phyloP scores from a whole-genome alignment of 2,888 invertebrate genomes.

The Drosophila kambysellisi region DNA sequence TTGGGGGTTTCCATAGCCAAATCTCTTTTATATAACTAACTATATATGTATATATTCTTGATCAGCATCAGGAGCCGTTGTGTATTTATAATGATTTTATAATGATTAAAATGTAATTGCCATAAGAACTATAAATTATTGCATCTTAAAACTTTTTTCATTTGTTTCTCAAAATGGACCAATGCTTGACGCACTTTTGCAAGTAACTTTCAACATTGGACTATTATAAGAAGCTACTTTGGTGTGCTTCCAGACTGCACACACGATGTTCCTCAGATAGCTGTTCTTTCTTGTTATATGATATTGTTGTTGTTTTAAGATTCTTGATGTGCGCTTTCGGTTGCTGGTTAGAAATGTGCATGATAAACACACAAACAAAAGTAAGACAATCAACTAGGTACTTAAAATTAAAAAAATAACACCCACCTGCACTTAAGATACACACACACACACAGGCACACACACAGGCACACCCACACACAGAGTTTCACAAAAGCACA shows the following conservation, averaged over 20 bases:
- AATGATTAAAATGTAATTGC: not conserved
- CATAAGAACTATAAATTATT: not conserved
- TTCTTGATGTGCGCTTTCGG: conserved; percentile 7
- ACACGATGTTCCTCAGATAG: not conserved
- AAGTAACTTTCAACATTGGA: not conserved
- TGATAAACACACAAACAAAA: conserved; percentile 44
- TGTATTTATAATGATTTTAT: not conserved
- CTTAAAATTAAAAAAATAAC: conserved; percentile 13
- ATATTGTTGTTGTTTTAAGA: not conserved
- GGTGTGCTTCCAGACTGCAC: too few species aligned
- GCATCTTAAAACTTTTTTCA: not conserved
- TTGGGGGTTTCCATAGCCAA: conserved; percentile 2
- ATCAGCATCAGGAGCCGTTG: not conserved
- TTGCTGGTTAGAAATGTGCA: conserved; percentile 34
- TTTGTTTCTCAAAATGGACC: too few species aligned
- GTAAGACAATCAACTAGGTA: conserved; percentile 35
- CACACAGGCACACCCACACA: not conserved
- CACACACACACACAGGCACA: not conserved
- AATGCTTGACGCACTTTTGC: too few species aligned
- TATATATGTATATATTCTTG: not conserved
- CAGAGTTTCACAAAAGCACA: not conserved
- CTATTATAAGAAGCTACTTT: too few species aligned
- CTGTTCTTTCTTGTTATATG: not conserved
- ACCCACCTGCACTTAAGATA: conserved; percentile 5
- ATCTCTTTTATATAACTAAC: not conserved